Evolutionary conservation across 1,140 invertebrate species (phyloP), one percentile per base, ranked within the genome.

Genomic region (Campoletis sonorensis): DNA sequence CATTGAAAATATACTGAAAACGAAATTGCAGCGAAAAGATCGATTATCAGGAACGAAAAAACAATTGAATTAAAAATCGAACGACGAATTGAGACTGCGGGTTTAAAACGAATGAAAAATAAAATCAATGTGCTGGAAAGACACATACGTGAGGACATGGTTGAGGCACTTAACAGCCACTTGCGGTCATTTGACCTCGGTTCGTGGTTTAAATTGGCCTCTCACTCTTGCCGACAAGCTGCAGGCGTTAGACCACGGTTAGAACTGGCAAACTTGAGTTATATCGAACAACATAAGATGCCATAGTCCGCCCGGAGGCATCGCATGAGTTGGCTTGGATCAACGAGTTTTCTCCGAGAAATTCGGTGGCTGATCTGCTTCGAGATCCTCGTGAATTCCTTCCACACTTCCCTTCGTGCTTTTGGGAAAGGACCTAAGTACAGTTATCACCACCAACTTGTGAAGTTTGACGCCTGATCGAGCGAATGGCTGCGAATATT

Each of bases 151-250:
- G 3, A 33, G 72, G 84, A 87, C 88, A 85, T 83, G 84, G 85
- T 87, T 81, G 81, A 33, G 80, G 79, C 61, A 83, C 84, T 85
- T 85, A 88, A 88, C 73, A 82, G 83, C 86, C 86, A 88, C 86
- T 90, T 85, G 87, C 85, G 88, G 84, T 76, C 84, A 85, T 81
- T 88, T 88, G 88, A 88, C 84, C 85, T 71, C 79, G 16, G 73
- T 33, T 75, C 82, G 75, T 82, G 81, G 82, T 81, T 86, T 82
- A 67, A 87, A 70, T 88, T 87, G 86, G 90, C 87, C 86, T 67
- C 49, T 30, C 40, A 18, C 37, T 27, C 26, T 5, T 30, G 15
- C 30, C 49, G 2, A 54, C 5, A 30, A 23, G 23, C 45, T n/a
- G 0, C 45, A 75, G 72, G 72, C 72, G 72, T 54, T 30, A 18